These are phyloP conservation scores for Amblyornis subalaris DNA, from an alignment of 2,113 vertebrate species.

Conservation along the genomic window DNA sequence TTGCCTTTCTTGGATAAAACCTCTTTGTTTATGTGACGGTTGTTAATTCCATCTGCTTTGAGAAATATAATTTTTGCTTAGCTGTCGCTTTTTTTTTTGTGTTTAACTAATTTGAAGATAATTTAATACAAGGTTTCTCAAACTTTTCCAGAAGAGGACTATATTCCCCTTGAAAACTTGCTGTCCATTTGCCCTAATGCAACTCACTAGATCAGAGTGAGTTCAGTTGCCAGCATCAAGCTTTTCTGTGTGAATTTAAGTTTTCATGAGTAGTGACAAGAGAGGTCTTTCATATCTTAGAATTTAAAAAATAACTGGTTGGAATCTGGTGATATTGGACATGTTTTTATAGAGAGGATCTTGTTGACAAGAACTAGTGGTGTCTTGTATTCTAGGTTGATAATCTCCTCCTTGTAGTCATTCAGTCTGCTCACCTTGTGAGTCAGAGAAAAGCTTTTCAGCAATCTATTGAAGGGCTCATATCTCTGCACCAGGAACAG, in stretches of 20 bases:
- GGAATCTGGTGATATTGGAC: background rate
- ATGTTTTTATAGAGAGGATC: background rate
- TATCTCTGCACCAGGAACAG: conserved; percentile 88
- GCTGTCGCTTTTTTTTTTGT: background rate
- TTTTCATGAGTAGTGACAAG: background rate
- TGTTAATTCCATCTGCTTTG: background rate
- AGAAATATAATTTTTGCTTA: background rate
- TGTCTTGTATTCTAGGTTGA: conserved; percentile 79
- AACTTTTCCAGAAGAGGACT: background rate
- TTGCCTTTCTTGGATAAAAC: background rate
- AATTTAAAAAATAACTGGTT: background rate
- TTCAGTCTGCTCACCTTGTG: conserved; percentile 89
- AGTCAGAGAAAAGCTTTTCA: conserved; percentile 92
- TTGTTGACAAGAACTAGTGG: background rate
- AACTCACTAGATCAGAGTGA: background rate
- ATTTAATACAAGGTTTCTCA: background rate
- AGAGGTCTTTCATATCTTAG: background rate
- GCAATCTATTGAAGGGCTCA: conserved; percentile 85
- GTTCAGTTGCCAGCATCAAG: background rate
- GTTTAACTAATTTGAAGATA: background rate
- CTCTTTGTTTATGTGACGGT: background rate
- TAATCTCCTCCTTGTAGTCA: conserved; percentile 90
- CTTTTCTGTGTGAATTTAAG: background rate
- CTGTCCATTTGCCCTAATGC: background rate
- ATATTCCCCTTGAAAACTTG: background rate